phyloP scores from a whole-genome alignment of 2,113 vertebrate species.

The Cygnus buccinator region DNA sequence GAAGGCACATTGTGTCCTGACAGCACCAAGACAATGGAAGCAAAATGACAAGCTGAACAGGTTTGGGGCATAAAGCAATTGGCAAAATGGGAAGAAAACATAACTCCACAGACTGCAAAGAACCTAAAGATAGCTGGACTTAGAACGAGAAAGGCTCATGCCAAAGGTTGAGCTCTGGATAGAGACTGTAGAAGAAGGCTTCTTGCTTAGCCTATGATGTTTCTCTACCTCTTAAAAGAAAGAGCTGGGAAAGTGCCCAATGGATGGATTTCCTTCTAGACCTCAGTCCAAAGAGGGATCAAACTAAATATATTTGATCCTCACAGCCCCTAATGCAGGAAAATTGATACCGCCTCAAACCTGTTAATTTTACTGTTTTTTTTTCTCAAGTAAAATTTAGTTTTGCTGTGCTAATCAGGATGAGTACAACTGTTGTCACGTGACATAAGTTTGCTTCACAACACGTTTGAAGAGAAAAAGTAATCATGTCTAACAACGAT shows the following conservation, averaged over 20 bases:
- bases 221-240: background rate
- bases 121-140: background rate
- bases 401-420: background rate
- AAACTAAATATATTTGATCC: background rate
- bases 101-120: background rate
- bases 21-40: background rate
- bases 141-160: background rate
- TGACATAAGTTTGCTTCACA: background rate
- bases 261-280: background rate
- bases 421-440: background rate
- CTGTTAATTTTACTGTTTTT: background rate
- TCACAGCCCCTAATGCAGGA: background rate
- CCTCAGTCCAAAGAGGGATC: background rate
- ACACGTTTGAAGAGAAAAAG: background rate
- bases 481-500: background rate
- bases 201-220: background rate
- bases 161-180: background rate
- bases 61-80: background rate
- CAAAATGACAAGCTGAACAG: background rate
- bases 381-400: background rate
- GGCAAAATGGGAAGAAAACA: background rate
- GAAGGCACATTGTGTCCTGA: background rate
- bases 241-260: background rate
- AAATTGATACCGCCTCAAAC: background rate
- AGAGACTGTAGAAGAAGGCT: background rate